Evolutionary conservation across 2,888 invertebrate genomes (phyloP).

Genomic region (Oxycera nigricornis): DNA sequence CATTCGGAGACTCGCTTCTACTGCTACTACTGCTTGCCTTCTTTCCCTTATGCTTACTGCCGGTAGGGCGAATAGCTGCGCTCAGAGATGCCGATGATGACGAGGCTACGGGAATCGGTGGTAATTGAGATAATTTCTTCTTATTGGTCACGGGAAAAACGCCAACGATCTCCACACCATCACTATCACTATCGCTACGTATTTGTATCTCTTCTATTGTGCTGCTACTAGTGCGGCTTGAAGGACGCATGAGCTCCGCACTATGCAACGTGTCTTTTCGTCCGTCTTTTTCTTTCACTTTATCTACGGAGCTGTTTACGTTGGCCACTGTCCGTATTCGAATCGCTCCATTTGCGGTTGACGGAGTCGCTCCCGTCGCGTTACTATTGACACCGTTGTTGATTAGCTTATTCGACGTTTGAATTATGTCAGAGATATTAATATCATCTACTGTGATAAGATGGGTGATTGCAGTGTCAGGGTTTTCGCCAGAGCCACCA

Average conservation of each 20-base stretch:
- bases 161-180: conserved; percentile 60
- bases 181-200: conserved; percentile 59
- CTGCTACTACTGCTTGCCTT: conserved; percentile 38
- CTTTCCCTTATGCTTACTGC: conserved; percentile 39
- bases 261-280: not conserved
- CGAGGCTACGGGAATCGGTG: not conserved
- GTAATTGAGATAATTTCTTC: conserved; percentile 18
- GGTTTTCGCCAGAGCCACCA: conserved; percentile 24
- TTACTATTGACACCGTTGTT: conserved; percentile 26
- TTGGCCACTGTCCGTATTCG: conserved; percentile 46
- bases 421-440: conserved; percentile 57
- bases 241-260: not conserved
- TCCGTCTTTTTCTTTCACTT: conserved; percentile 23
- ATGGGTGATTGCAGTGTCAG: conserved; percentile 52
- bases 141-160: conserved; percentile 52
- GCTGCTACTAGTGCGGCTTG: not conserved
- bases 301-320: conserved; percentile 44
- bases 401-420: conserved; percentile 57
- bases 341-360: conserved; percentile 38
- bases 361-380: not conserved
- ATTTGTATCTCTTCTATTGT: conserved; percentile 46
- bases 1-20: conserved; percentile 37
- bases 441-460: conserved; percentile 59
- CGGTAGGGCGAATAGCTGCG: not conserved
- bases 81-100: not conserved